Conservation (phyloP, 2,888 invertebrate genomes). For the Nephrotoma flavescens region DNA sequence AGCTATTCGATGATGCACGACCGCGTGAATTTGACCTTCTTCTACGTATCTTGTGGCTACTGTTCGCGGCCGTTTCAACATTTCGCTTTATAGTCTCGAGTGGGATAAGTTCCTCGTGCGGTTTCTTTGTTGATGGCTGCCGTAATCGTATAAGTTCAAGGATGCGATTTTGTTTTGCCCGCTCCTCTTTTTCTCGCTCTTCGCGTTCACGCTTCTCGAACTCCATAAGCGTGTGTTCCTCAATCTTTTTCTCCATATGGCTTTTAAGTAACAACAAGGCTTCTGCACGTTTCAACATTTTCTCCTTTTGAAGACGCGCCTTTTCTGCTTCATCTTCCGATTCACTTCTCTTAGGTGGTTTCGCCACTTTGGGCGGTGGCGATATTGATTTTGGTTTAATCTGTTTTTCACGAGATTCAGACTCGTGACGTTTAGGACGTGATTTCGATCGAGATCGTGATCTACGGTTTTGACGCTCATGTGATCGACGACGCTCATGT, state of each 20-base stretch:
- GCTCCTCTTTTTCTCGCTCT: slow-evolving; percentile 27
- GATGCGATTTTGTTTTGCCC: slow-evolving; percentile 16
- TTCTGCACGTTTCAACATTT: slow-evolving; percentile 33
- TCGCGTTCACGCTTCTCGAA: slow-evolving; percentile 29
- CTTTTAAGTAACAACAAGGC: slow-evolving; percentile 39
- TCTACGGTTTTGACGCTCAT: not conserved
- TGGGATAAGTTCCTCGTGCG: slow-evolving; percentile 22
- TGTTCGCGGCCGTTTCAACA: slow-evolving; percentile 12
- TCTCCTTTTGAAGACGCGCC: slow-evolving; percentile 27
- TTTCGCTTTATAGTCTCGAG: slow-evolving; percentile 15
- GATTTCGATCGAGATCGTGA: slow-evolving; percentile 15
- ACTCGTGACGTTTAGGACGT: slow-evolving; percentile 13
- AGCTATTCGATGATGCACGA: not conserved
- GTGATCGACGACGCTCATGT: slow-evolving; percentile 12
- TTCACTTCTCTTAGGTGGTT: slow-evolving; percentile 10
- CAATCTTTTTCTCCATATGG: slow-evolving; percentile 42
- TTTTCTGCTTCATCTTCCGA: slow-evolving; percentile 16
- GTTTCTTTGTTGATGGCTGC: slow-evolving; percentile 28
- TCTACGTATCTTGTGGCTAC: slow-evolving; percentile 7
- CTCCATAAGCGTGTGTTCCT: slow-evolving; percentile 40
- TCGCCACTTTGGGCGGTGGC: slow-evolving; percentile 11
- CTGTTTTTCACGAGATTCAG: slow-evolving; percentile 7
- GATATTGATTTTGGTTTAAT: slow-evolving; percentile 10
- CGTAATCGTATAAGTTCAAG: slow-evolving; percentile 26
- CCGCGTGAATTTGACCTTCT: slow-evolving; percentile 12